These are phyloP conservation scores for Anastrepha ludens DNA, from an alignment of 1,140 invertebrate species.

Conservation along the genomic window DNA sequence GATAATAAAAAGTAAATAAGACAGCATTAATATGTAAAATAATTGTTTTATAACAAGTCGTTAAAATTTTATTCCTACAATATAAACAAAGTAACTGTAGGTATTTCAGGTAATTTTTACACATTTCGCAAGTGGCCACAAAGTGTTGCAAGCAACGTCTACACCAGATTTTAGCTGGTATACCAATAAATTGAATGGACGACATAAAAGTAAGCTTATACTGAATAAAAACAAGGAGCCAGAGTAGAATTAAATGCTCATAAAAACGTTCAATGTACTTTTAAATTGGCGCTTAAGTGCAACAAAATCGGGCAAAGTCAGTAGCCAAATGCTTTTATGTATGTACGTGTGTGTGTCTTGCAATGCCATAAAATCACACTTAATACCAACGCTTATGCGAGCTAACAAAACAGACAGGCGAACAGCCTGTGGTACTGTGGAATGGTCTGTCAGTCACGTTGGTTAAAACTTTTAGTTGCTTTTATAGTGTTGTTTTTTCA, in stretches of 20 bases:
- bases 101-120: background rate
- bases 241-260: slow-evolving; percentile 14
- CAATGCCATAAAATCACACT: slow-evolving; percentile 21
- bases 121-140: background rate
- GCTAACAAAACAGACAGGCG: background rate
- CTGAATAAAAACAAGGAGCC: background rate
- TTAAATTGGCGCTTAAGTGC: slow-evolving; percentile 6
- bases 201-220: background rate
- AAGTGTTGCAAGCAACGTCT: background rate
- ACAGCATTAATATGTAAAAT: background rate
- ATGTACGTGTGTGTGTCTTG: background rate
- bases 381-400: background rate
- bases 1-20: slow-evolving; percentile 6
- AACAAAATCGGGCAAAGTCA: background rate
- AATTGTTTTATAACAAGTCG: slow-evolving; percentile 12
- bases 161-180: background rate
- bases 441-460: too few species aligned
- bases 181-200: background rate
- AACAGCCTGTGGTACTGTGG: background rate
- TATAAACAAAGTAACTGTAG: background rate
- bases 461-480: too few species aligned
- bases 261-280: slow-evolving; percentile 13
- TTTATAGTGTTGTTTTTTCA: too few species aligned
- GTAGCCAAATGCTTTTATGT: too few species aligned
- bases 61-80: slow-evolving; percentile 33